Conservation (phyloP, 2,888 invertebrate genomes). For the Drosophila koepferae region DNA sequence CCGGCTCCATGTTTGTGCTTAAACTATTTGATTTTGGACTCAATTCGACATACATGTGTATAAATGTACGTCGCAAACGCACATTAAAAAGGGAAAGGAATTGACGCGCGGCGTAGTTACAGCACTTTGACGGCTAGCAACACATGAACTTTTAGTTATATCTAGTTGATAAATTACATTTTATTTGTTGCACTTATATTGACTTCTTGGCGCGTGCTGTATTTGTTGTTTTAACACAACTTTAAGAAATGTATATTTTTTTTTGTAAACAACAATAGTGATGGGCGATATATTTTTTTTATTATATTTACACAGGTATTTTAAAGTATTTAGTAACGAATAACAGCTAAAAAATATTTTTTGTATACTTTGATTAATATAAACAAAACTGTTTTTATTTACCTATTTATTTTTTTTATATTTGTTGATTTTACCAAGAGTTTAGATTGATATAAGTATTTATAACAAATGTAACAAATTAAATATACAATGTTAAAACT, state of each 20-base stretch:
- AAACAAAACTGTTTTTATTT: neutral
- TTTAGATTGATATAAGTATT: neutral
- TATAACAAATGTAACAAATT: neutral
- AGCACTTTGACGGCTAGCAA: constrained; percentile 9
- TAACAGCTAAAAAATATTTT: neutral
- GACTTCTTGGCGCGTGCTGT: constrained; percentile 22
- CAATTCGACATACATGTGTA: constrained; percentile 65
- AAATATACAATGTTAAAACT: neutral
- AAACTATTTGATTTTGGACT: constrained; percentile 54
- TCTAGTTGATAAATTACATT: constrained; percentile 39
- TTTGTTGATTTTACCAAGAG: neutral
- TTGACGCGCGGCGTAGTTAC: constrained; percentile 28
- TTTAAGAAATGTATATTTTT: constrained; percentile 48
- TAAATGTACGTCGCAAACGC: constrained; percentile 58
- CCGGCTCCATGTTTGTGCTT: constrained; percentile 58
- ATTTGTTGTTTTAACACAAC: constrained; percentile 44
- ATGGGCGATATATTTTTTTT: constrained; percentile 28
- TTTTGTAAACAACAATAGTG: constrained; percentile 66
- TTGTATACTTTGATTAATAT: neutral
- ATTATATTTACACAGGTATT: constrained; percentile 2
- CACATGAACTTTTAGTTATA: constrained; percentile 2
- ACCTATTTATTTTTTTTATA: neutral
- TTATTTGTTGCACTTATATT: constrained; percentile 20
- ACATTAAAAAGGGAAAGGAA: constrained; percentile 49
- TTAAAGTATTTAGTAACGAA: constrained; percentile 16